A percentile compares a stretch with the other conserved stretches of the same genome.
These are phyloP conservation scores for Tadarida brasiliensis DNA, from an alignment of 2,797 vertebrate genomes.

Conservation along the genomic window DNA sequence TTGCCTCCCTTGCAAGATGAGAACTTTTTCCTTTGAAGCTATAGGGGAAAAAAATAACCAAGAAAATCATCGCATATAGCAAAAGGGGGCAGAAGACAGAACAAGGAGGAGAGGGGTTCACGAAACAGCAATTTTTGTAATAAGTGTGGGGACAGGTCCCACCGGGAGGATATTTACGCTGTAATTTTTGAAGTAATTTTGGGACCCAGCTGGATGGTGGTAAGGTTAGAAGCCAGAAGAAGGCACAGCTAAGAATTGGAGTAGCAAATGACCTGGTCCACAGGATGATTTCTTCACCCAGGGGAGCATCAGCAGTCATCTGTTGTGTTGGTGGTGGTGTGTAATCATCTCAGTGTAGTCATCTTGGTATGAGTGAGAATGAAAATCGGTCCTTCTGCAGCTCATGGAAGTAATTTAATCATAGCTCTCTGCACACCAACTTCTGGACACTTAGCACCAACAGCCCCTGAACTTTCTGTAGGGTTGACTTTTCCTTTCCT, in stretches of 20 bases:
- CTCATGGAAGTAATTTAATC: background rate
- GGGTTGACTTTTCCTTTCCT: background rate
- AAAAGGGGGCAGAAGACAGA: conserved; percentile 19
- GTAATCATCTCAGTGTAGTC: background rate
- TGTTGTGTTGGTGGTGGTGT: background rate
- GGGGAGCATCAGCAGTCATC: background rate
- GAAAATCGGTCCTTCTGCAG: background rate
- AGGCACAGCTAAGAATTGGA: background rate
- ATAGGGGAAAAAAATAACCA: background rate
- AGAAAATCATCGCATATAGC: background rate
- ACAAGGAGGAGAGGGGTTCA: background rate
- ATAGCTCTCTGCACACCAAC: background rate
- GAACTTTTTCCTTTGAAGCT: background rate
- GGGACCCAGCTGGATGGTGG: conserved; percentile 36
- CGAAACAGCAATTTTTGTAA: conserved; percentile 8
- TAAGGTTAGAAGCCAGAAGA: conserved; percentile 18
- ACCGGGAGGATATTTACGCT: background rate
- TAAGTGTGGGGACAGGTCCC: conserved; percentile 19
- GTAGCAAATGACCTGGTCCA: background rate
- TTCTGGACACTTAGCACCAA: background rate
- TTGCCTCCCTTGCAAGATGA: background rate
- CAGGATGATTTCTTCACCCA: background rate
- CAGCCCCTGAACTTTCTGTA: background rate
- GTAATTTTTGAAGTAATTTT: conserved; percentile 57
- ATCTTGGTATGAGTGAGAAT: background rate